phyloP scores from a whole-genome alignment of 2,797 vertebrate genomes.

The Psittacula echo region DNA sequence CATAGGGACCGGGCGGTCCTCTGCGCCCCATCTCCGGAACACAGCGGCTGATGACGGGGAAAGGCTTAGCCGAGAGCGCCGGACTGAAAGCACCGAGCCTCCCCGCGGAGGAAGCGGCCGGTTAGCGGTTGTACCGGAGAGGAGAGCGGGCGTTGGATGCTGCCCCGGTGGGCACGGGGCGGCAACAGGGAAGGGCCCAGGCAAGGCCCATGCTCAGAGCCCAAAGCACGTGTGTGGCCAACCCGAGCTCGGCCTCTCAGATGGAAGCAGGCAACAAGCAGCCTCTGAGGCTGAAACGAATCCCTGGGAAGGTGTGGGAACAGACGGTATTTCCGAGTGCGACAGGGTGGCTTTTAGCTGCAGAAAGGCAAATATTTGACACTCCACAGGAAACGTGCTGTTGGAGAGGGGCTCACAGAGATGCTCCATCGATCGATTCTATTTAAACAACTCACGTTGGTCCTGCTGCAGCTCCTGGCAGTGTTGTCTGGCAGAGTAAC shows the following conservation, averaged over 20 bases:
- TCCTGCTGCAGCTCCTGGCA: background rate
- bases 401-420: background rate
- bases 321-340: accelerated
- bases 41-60: background rate
- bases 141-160: background rate
- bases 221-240: accelerated
- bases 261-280: background rate
- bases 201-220: background rate
- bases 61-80: background rate
- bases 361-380: background rate
- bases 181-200: too few species aligned
- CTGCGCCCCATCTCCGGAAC: background rate
- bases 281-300: accelerated
- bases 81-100: background rate
- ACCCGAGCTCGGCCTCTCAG: background rate
- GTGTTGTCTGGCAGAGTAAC: background rate
- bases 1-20: background rate
- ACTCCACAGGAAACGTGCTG: accelerated
- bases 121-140: too few species aligned
- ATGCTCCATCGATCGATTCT: accelerated
- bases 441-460: accelerated
- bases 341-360: background rate
- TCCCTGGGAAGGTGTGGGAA: background rate
- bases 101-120: background rate
- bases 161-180: background rate